Base-by-base conservation (phyloP, 1,140 invertebrate genomes). In the Drosophila repletoides region DNA sequence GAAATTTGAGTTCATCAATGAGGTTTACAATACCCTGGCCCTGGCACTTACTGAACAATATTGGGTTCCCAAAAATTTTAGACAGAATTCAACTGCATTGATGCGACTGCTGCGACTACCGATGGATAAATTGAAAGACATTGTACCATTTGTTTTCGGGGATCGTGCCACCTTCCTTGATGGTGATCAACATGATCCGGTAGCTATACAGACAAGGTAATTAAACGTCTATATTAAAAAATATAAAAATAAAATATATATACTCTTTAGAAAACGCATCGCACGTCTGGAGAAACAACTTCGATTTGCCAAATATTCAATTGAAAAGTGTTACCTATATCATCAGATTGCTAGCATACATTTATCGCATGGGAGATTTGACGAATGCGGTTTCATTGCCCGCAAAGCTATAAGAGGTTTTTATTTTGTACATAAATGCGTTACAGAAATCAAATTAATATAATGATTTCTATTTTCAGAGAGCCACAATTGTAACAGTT, bases 1-100 rank as follows among this genome's bases (percentile, higher is more conserved):
- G 80, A 83, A 80, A 46, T 89, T 88, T 22, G 70, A 89, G 38
- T 89, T 89, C 10, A 60, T 84, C 2, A 88, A 87, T 19, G 88
- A 89, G 36, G 77, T 89, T 3, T 89, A 89, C 36, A 89, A 89
- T 29, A 87, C 61, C 0, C n/a, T 88, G 40, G 88, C 69, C 0
- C 21, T 89, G 38, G 66, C 88, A 1, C 38, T 88, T 40, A 34
- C 68, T 7, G 88, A 83, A 4, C 68, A 81, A 10, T 63, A 79
- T 14, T 6, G 19, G 0, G 43, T 73, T 7, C 69, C 70, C 6
- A 63, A 74, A 5, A 17, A 26, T n/a, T 49, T 71, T 0, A 61
- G 9, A 3, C 0, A 15, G 0, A 2, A 0, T n/a, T 14, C 15
- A 0, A 14, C 24, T 1, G n/a, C 58, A 1, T 38, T 89, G 0